Percentiles rank a stretch among this genome's conserved stretches.
Conservation (phyloP, 2,888 invertebrate genomes). For the Rhynchonema sp. region DNA sequence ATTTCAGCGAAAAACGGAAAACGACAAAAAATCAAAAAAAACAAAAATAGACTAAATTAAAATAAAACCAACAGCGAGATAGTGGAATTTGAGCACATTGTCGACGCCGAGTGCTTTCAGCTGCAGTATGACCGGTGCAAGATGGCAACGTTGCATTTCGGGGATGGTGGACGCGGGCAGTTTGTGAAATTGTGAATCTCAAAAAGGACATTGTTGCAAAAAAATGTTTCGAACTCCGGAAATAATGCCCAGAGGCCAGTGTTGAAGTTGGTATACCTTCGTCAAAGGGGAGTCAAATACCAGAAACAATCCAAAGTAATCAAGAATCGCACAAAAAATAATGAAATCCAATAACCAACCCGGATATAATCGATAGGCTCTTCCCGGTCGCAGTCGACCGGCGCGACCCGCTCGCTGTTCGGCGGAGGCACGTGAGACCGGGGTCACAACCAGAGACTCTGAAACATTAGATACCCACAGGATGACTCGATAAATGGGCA, state of each 20-base stretch:
- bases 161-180: slow-evolving; percentile 56
- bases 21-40: neutral
- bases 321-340: no score
- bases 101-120: slow-evolving; percentile 81
- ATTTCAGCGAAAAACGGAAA: neutral
- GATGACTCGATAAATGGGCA: no score
- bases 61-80: slow-evolving; percentile 44
- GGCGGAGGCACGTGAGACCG: slow-evolving; percentile 67
- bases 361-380: slow-evolving; percentile 45
- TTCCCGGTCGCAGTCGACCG: slow-evolving; percentile 61
- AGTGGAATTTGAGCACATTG: slow-evolving; percentile 71
- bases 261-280: no score
- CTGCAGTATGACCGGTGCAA: slow-evolving; percentile 63
- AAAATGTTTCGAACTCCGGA: no score
- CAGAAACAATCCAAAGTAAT: no score
- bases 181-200: slow-evolving; percentile 50
- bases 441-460: slow-evolving; percentile 39
- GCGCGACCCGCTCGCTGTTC: slow-evolving; percentile 77
- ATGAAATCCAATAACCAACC: slow-evolving; percentile 42
- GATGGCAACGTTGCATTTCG: slow-evolving; percentile 73
- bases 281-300: no score
- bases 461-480: no score
- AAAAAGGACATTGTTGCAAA: no score
- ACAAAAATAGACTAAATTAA: neutral
- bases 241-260: no score